phyloP scores from a whole-genome alignment of 1,140 invertebrate species.

The Formica exsecta region DNA sequence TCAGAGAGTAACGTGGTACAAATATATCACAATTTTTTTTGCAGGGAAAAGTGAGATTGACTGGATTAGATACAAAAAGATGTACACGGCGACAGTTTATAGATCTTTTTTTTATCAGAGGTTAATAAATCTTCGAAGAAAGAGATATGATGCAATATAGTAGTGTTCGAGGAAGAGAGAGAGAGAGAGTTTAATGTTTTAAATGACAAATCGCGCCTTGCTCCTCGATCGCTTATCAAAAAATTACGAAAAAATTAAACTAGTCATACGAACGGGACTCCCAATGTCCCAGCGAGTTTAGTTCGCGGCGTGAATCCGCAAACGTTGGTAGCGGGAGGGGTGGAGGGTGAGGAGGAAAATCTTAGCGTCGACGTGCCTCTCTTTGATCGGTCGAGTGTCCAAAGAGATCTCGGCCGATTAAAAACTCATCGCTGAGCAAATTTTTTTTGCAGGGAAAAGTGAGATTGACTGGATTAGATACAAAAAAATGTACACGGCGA shows the following conservation, averaged over 20 bases:
- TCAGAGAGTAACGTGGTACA: not conserved
- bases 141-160: too few species aligned
- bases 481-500: not conserved
- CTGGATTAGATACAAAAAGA: not conserved
- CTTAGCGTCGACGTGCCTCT: conserved; percentile 27
- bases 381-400: conserved; percentile 69
- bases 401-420: conserved; percentile 69
- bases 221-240: conserved; percentile 30
- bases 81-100: not conserved
- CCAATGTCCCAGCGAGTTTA: not conserved
- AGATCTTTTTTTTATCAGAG: not conserved
- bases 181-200: not conserved
- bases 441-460: not conserved
- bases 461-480: not conserved
- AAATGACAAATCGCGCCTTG: not conserved
- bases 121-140: not conserved
- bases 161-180: not conserved
- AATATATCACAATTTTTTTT: conserved; percentile 29
- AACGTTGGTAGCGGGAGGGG: not conserved
- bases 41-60: not conserved
- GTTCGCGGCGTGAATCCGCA: conserved; percentile 6
- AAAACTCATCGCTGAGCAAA: conserved; percentile 73
- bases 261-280: conserved; percentile 35
- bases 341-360: conserved; percentile 4
- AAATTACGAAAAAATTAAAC: conserved; percentile 54